Conservation (phyloP, 1,140 invertebrate species). For the Brachionus sp. region DNA sequence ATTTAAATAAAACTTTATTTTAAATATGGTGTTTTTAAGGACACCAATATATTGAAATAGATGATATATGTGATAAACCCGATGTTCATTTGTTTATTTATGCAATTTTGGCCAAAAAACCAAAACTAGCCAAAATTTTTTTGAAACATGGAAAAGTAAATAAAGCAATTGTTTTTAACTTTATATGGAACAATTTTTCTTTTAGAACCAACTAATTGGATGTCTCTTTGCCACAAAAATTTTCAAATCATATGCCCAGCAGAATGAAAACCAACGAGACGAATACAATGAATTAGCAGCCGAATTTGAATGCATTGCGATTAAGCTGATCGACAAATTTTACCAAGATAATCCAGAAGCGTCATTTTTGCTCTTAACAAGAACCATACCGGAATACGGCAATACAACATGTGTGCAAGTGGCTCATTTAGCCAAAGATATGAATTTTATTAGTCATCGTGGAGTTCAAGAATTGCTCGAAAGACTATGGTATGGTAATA, state of each 20-base stretch:
- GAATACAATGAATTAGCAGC: background rate
- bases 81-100: slow-evolving; percentile 33
- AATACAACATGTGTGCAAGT: slow-evolving; percentile 29
- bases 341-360: background rate
- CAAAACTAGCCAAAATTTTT: slow-evolving; percentile 11
- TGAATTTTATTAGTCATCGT: slow-evolving; percentile 19
- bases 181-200: background rate
- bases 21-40: background rate
- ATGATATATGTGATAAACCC: background rate
- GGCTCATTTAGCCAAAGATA: slow-evolving; percentile 9
- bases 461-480: slow-evolving; percentile 22
- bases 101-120: slow-evolving; percentile 12
- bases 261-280: background rate
- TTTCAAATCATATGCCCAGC: background rate
- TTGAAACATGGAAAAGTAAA: slow-evolving; percentile 23
- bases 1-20: no score
- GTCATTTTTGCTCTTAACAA: background rate
- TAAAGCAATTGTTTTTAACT: background rate
- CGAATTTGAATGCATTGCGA: slow-evolving; percentile 13
- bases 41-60: background rate
- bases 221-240: slow-evolving; percentile 33
- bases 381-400: background rate
- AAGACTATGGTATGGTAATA: slow-evolving; percentile 34
- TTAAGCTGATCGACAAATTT: background rate
- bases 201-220: slow-evolving; percentile 1